Evolutionary conservation across 2,888 invertebrate genomes (phyloP), one percentile per base, ranked within the genome.

Genomic region (Sarcophaga carnaria): DNA sequence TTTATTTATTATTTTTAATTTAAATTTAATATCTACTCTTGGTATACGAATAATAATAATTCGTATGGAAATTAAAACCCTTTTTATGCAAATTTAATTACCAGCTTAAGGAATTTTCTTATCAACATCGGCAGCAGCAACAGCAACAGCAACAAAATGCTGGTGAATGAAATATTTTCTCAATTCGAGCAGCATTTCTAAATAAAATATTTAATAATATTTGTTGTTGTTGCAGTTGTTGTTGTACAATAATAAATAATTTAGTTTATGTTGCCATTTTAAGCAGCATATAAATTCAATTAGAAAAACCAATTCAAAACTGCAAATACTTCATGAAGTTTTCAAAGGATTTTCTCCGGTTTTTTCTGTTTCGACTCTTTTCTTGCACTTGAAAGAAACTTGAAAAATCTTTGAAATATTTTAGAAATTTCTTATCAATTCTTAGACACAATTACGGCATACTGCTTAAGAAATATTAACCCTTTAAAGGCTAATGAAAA

Each of bases 21-120:
- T 54, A 54, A 54, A 14, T 54, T 14, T 14, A 12, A 14, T 54
- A 14, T 54, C 54, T 14, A 54, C 17, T 54, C 14, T 17, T 14
- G 4, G 14, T 4, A 5, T 62, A 75, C 22, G 11, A 66, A 37
- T 10, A 14, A 49, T 14, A 69, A 63, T 64, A 45, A 59, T 54
- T 10, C 4, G 0, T 71, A 27, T 49, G 47, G 25, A 71, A 71
- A 77, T 71, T 59, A 71, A 10, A 37, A 37, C 37, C 37, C 37
- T 37, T 37, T 37, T 37, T 37, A 82, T 77, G 22, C 6, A 49
- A 82, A 64, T 82, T 82, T 77, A 77, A 82, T 77, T 82, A 71
- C 69, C 76, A 77, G 71, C 60, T 77, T 71, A 71, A 60, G 14
- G 8, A 10, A 37, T 64, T 20, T 69, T 47, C 37, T 77, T 76